Conservation (phyloP, 2,888 invertebrate species). For the Leucophenga montana region DNA sequence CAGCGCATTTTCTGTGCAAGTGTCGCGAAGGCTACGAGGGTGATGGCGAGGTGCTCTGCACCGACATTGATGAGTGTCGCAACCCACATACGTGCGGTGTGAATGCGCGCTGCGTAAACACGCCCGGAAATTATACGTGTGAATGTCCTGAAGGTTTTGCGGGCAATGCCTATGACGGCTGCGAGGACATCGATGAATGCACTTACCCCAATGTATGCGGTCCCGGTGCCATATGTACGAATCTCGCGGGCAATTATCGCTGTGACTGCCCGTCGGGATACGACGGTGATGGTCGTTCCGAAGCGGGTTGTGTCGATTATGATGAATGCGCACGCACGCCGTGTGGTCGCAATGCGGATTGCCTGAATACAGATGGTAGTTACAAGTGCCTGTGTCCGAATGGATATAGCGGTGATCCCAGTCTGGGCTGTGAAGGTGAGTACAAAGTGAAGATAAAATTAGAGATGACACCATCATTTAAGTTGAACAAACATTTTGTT, state of each 20-base stretch:
- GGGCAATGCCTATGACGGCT: conserved; percentile 87
- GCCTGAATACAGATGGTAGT: conserved; percentile 85
- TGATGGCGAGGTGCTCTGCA: conserved; percentile 90
- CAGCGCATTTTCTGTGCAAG: conserved; percentile 95
- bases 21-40: conserved; percentile 93
- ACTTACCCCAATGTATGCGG: conserved; percentile 82
- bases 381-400: conserved; percentile 88
- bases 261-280: conserved; percentile 89
- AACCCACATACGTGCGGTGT: conserved; percentile 86
- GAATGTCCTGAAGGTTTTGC: conserved; percentile 86
- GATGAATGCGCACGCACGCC: conserved; percentile 84
- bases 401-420: conserved; percentile 87
- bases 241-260: conserved; percentile 85
- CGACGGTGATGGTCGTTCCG: conserved; percentile 84
- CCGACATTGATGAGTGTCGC: conserved; percentile 92
- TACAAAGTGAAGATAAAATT: conserved; percentile 50
- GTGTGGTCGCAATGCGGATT: conserved; percentile 86
- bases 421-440: conserved; percentile 83
- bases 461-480: background rate
- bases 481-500: conserved; percentile 24
- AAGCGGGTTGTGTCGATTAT: conserved; percentile 80
- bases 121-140: conserved; percentile 91
- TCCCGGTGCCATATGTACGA: conserved; percentile 84
- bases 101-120: conserved; percentile 87
- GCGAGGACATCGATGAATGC: conserved; percentile 90